phyloP scores from a whole-genome alignment of 2,888 invertebrate genomes.

The Cephalotes varians region DNA sequence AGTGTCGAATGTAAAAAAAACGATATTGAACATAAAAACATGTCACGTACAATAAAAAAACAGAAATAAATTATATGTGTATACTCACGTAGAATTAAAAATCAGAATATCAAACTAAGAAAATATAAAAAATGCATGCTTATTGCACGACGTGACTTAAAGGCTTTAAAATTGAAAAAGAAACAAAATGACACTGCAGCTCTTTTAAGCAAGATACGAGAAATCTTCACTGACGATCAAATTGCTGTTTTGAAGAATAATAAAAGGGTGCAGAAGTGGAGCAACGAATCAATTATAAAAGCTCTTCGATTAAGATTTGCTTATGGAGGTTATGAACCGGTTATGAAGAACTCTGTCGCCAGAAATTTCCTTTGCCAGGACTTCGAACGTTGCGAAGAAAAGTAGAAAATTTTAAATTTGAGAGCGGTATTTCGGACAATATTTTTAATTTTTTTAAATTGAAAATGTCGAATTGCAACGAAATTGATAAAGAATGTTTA shows the following conservation, averaged over 20 bases:
- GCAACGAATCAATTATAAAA: background rate
- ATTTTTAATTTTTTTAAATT: slow-evolving; percentile 47
- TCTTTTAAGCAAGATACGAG: background rate
- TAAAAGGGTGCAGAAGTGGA: background rate
- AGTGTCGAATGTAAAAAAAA: slow-evolving; percentile 8
- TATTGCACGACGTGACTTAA: background rate
- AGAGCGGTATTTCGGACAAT: slow-evolving; percentile 44
- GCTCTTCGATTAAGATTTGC: slow-evolving; percentile 57
- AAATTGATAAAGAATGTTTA: slow-evolving; percentile 59
- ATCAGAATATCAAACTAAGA: background rate
- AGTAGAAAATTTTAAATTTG: slow-evolving; percentile 53
- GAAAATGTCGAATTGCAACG: slow-evolving; percentile 58
- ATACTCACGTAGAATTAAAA: slow-evolving; percentile 13
- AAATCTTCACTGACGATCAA: slow-evolving; percentile 15
- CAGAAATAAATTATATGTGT: background rate
- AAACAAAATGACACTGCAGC: background rate
- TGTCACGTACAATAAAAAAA: background rate
- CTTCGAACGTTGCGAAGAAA: slow-evolving; percentile 57
- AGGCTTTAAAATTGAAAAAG: background rate
- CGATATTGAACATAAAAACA: background rate
- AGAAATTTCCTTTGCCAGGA: slow-evolving; percentile 66
- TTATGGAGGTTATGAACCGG: slow-evolving; percentile 60
- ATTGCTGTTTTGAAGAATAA: slow-evolving; percentile 5
- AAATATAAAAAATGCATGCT: background rate
- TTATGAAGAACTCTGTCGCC: slow-evolving; percentile 61